Percentiles rank a stretch among this genome's conserved stretches.
Evolutionary conservation across 2,797 vertebrate genomes (phyloP).

Genomic region (Sebastes oblongus): DNA sequence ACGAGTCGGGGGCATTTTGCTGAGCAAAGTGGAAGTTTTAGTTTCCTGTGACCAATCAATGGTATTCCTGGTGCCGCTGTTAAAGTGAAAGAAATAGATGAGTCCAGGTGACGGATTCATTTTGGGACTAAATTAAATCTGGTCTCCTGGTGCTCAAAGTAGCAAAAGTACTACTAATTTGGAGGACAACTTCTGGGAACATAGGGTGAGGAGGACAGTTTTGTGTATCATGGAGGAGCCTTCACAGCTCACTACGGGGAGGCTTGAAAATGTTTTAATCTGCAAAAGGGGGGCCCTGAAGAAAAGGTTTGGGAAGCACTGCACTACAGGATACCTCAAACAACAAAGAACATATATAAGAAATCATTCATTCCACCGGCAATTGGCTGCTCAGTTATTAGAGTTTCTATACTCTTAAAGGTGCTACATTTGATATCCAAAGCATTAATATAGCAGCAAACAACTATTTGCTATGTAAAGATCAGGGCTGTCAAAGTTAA

Average conservation of each 20-base stretch:
- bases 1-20: constrained; percentile 42
- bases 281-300: not conserved
- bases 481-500: too few species aligned
- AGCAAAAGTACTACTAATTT: not conserved
- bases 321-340: not conserved
- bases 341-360: not conserved
- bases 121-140: constrained; percentile 45
- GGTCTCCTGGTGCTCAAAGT: constrained; percentile 12
- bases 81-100: constrained; percentile 26
- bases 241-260: not conserved
- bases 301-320: not conserved
- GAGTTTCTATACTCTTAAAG: not conserved
- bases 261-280: not conserved
- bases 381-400: not conserved
- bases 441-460: too few species aligned
- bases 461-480: too few species aligned
- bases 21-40: constrained; percentile 54
- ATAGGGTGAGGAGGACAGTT: not conserved
- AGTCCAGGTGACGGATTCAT: constrained; percentile 35
- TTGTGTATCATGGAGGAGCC: not conserved
- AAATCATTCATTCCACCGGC: not conserved
- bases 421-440: too few species aligned
- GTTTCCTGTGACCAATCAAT: constrained; percentile 53
- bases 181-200: not conserved
- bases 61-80: not conserved